Base-by-base conservation (phyloP, 2,113 vertebrate genomes). In the Bujurquina vittata region DNA sequence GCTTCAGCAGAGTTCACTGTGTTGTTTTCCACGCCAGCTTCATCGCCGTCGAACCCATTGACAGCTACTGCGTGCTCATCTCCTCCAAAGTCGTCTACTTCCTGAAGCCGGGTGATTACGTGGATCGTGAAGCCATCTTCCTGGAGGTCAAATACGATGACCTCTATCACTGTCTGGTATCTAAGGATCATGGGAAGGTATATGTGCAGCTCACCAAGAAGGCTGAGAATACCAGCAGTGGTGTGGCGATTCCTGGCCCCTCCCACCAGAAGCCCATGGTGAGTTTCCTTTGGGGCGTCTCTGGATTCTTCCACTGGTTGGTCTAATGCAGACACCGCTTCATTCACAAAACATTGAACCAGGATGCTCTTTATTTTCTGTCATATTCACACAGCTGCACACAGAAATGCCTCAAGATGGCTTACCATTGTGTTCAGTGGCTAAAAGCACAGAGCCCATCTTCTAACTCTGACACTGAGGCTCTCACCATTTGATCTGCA, bases 191-290 rank as follows among this genome's bases (percentile, higher is more conserved):
- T 0, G 97, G 98, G 35, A 98, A 97, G 26, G 96, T 98, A 0
- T 99, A 99, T 0, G 96, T 99, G 65, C 98, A 99, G 93, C 94
- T 99, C 82, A 99, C 98, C 3, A 99, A 98, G 95, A 99, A 98
- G 90, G 98, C 98, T 0, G 97, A 97, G 33, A 98, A 87, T 86
- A 96, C 95, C 0, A 96, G 97, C 63, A 99, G 98, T 0, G 98
- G 98, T 0, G 96, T 99, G 65, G 95, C 98, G 31, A 98, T 99
- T 52, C 98, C 98, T 0, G 98, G 98, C 5, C 97, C 97, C 0
- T 99, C 98, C 0, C 98, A 99, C 46, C 97, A 99, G 83, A 99
- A 97, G 75, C 98, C 98, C 1, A 98, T 98, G 98, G 98, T 99
- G 91, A 97, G 97, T 37, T 49, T 52, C 22, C 10, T 4, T 2